Percentiles rank a stretch among this genome's conserved stretches.
Evolutionary conservation across 2,888 invertebrate species (phyloP).

Genomic region (Pimpla rufipes): DNA sequence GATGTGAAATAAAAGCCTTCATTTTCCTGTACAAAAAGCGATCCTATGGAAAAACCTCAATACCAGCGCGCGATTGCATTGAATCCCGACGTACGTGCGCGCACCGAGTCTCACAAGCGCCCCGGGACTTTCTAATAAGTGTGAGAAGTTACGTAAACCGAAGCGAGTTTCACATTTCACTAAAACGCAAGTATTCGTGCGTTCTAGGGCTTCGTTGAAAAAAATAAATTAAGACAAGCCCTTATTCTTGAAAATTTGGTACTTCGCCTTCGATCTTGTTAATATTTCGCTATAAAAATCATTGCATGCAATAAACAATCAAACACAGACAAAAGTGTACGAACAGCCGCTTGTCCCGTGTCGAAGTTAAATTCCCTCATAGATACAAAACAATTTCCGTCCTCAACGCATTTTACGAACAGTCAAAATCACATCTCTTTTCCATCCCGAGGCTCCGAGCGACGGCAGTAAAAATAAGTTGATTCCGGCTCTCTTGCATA

Average conservation of each 20-base stretch:
- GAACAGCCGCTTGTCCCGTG: no score
- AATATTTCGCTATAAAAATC: neutral
- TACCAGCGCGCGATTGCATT: slow-evolving; percentile 10
- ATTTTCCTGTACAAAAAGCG: slow-evolving; percentile 28
- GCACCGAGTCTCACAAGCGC: slow-evolving; percentile 35
- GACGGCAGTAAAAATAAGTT: no score
- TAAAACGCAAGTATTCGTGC: slow-evolving; percentile 50
- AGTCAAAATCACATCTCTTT: neutral
- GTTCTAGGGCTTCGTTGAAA: neutral
- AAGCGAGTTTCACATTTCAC: slow-evolving; percentile 69
- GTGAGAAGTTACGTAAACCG: slow-evolving; percentile 66
- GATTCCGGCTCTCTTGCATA: no score
- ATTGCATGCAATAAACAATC: no score
- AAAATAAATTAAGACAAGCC: no score
- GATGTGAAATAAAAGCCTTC: slow-evolving; percentile 47
- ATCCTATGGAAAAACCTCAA: slow-evolving; percentile 21
- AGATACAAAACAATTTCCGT: no score
- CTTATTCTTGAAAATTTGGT: neutral
- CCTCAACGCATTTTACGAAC: neutral
- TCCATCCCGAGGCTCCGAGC: neutral
- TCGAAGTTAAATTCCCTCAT: no score
- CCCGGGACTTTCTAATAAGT: slow-evolving; percentile 65
- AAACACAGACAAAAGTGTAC: no score
- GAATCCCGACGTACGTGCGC: slow-evolving; percentile 39
- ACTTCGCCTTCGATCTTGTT: neutral